A percentile compares a stretch with the other conserved stretches of the same genome.
phyloP scores from a whole-genome alignment of 1,140 invertebrate species.

The Sarcophaga peregrina region DNA sequence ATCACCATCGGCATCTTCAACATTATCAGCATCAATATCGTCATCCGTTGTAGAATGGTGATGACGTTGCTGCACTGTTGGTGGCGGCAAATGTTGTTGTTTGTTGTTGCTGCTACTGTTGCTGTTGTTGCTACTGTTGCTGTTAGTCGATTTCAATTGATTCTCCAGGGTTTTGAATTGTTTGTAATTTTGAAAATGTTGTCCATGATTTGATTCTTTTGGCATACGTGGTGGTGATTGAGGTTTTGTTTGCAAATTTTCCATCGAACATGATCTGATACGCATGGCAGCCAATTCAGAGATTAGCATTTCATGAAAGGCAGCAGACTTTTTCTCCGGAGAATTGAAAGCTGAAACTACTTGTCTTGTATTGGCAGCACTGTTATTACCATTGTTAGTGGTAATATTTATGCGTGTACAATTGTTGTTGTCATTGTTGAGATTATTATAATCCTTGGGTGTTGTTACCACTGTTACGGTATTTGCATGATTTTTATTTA shows the following conservation, averaged over 20 bases:
- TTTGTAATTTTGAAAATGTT: constrained; percentile 9
- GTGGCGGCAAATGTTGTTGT: not conserved
- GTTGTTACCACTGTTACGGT: constrained; percentile 28
- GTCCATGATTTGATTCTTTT: constrained; percentile 41
- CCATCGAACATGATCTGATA: constrained; percentile 59
- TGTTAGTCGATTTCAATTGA: not conserved
- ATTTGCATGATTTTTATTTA: not conserved
- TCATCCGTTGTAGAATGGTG: not conserved
- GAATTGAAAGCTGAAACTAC: constrained; percentile 46
- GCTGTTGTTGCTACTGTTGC: constrained; percentile 26
- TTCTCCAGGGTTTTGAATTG: constrained; percentile 1
- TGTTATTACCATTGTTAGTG: not conserved
- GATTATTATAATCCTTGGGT: not conserved
- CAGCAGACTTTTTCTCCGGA: constrained; percentile 60
- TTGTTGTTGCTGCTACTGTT: constrained; percentile 33
- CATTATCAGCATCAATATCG: constrained; percentile 61
- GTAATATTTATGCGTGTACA: constrained; percentile 55
- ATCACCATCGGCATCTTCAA: constrained; percentile 54
- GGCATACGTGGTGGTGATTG: constrained; percentile 33
- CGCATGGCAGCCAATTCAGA: constrained; percentile 65
- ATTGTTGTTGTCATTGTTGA: constrained; percentile 44
- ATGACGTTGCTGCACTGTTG: constrained; percentile 4
- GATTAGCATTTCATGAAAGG: constrained; percentile 65
- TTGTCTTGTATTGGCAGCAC: constrained; percentile 26
- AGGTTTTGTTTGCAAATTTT: constrained; percentile 52